phyloP scores from a whole-genome alignment of 2,797 vertebrate species.

The Molothrus aeneus region DNA sequence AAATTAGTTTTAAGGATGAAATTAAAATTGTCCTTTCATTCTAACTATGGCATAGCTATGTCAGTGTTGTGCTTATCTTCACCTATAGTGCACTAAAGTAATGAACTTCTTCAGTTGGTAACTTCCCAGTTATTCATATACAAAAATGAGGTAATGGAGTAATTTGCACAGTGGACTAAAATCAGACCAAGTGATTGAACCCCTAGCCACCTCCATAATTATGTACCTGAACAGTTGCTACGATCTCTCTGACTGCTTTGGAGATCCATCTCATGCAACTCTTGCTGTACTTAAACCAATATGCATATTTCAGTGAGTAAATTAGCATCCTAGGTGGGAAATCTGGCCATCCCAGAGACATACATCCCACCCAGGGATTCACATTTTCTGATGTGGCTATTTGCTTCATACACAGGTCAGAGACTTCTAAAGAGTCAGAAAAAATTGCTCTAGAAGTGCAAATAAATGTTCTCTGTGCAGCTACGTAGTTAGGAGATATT shows the following conservation, averaged over 20 bases:
- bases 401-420: neutral
- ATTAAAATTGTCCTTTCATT: neutral
- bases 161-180: neutral
- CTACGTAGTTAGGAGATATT: neutral
- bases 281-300: neutral
- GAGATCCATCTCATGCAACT: neutral
- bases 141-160: neutral
- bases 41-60: neutral
- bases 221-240: neutral
- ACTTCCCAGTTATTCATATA: neutral
- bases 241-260: neutral
- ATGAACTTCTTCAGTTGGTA: neutral
- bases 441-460: neutral
- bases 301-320: neutral
- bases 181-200: neutral
- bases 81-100: neutral
- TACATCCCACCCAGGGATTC: neutral
- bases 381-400: neutral
- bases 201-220: neutral
- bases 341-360: neutral
- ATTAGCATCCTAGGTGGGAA: neutral
- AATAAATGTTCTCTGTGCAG: neutral
- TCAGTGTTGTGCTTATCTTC: neutral
- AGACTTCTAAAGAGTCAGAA: neutral
- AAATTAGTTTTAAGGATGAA: neutral